These are phyloP conservation scores for Eulacestoma nigropectus DNA, from an alignment of 2,113 vertebrate species.

Conservation along the genomic window DNA sequence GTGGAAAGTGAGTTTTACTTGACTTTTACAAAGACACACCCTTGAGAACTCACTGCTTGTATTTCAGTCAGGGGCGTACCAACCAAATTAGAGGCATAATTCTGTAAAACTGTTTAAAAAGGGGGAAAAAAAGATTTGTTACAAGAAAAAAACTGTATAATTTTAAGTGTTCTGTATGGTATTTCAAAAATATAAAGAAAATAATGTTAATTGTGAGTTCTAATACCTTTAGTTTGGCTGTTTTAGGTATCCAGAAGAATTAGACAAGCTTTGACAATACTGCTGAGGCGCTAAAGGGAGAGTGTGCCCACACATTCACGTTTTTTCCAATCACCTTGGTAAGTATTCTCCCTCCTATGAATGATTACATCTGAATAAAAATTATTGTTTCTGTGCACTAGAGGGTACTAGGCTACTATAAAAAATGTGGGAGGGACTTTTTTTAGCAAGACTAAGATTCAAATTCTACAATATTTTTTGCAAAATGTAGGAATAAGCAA, in stretches of 20 bases:
- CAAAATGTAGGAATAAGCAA: not conserved
- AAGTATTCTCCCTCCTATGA: not conserved
- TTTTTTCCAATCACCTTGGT: not conserved
- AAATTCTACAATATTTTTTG: not conserved
- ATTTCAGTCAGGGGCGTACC: not conserved
- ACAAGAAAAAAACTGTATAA: not conserved
- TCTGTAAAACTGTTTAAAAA: not conserved
- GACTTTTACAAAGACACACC: not conserved
- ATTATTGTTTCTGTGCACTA: constrained; percentile 11
- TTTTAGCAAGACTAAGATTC: not conserved
- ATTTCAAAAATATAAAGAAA: not conserved
- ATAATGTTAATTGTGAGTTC: not conserved
- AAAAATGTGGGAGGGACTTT: not conserved
- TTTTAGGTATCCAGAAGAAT: not conserved
- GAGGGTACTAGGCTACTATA: constrained; percentile 23
- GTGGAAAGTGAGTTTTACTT: not conserved
- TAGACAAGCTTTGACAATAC: not conserved
- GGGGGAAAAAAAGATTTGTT: not conserved
- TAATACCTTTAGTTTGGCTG: not conserved
- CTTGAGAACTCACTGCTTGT: not conserved
- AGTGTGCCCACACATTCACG: fast-evolving
- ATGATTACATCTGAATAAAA: not conserved
- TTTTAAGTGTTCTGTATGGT: not conserved
- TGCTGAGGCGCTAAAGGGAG: not conserved
- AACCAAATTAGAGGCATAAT: not conserved